A percentile compares a stretch with the other conserved stretches of the same genome.
phyloP scores from a whole-genome alignment of 2,888 invertebrate genomes.

The Hipparchia sbordonii region DNA sequence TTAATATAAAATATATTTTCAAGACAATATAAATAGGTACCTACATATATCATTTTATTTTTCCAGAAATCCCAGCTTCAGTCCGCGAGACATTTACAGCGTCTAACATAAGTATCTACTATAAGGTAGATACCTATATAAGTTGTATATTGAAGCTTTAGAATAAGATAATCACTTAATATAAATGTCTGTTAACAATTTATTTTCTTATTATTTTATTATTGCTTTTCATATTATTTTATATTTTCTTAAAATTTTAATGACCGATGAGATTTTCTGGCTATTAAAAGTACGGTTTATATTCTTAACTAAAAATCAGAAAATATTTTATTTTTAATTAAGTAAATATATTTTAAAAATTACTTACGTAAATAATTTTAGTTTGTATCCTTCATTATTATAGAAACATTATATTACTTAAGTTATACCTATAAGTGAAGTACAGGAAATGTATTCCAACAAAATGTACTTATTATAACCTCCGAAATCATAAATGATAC shows the following conservation, averaged over 20 bases:
- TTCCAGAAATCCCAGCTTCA: constrained; percentile 45
- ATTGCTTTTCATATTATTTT: background rate
- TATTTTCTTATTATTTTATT: background rate
- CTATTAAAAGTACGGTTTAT: too few species aligned
- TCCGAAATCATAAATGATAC: too few species aligned
- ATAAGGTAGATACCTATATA: background rate
- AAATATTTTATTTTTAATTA: too few species aligned
- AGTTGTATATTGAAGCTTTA: constrained; percentile 29
- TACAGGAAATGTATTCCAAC: constrained; percentile 1
- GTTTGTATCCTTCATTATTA: background rate
- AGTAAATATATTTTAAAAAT: too few species aligned
- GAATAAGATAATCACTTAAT: constrained; percentile 36
- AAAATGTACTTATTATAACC: background rate
- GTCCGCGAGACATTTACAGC: constrained; percentile 45
- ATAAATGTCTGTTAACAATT: constrained; percentile 29
- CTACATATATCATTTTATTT: constrained; percentile 18
- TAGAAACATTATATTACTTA: background rate
- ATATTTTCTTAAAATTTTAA: background rate
- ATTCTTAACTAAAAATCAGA: too few species aligned
- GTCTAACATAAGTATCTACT: constrained; percentile 40
- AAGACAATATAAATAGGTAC: background rate
- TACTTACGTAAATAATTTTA: too few species aligned
- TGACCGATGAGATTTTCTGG: background rate
- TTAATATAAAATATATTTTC: background rate
- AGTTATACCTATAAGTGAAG: background rate